A percentile compares a stretch with the other conserved stretches of the same genome.
phyloP scores from a whole-genome alignment of 2,888 invertebrate species.

The Nomada flava region DNA sequence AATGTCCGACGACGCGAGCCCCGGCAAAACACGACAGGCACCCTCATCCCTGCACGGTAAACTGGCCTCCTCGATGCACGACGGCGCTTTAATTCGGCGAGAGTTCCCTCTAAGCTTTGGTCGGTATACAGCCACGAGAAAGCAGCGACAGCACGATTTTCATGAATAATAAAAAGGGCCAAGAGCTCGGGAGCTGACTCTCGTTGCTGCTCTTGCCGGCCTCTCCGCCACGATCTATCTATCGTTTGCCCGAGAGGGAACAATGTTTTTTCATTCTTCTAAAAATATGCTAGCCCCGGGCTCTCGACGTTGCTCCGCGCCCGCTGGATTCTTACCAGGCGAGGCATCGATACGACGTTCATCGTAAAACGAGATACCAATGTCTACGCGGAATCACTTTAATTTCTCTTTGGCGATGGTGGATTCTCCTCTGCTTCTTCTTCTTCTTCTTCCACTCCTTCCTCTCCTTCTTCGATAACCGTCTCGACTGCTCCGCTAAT shows the following conservation, averaged over 20 bases:
- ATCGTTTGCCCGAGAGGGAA: conserved; percentile 77
- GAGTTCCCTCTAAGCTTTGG: conserved; percentile 51
- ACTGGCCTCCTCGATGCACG: conserved; percentile 48
- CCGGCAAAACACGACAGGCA: conserved; percentile 18
- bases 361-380: neutral
- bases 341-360: conserved; percentile 7
- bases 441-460: too few species aligned
- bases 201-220: conserved; percentile 12
- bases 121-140: conserved; percentile 60
- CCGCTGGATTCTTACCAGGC: neutral
- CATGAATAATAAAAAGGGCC: conserved; percentile 84
- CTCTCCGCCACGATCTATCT: conserved; percentile 60
- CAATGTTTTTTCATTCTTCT: conserved; percentile 81
- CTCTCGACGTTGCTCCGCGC: conserved; percentile 32
- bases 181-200: conserved; percentile 73
- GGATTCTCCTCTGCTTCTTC: neutral
- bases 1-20: conserved; percentile 43
- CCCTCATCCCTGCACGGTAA: conserved; percentile 7
- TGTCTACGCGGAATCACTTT: neutral
- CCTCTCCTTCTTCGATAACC: too few species aligned
- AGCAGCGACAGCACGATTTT: conserved; percentile 74
- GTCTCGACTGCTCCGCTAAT: conserved; percentile 34
- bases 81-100: conserved; percentile 55
- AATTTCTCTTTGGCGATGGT: neutral
- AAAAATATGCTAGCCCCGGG: conserved; percentile 80